Evolutionary conservation across 2,888 invertebrate species (phyloP).

Genomic region (Caenorhabditis sp.): DNA sequence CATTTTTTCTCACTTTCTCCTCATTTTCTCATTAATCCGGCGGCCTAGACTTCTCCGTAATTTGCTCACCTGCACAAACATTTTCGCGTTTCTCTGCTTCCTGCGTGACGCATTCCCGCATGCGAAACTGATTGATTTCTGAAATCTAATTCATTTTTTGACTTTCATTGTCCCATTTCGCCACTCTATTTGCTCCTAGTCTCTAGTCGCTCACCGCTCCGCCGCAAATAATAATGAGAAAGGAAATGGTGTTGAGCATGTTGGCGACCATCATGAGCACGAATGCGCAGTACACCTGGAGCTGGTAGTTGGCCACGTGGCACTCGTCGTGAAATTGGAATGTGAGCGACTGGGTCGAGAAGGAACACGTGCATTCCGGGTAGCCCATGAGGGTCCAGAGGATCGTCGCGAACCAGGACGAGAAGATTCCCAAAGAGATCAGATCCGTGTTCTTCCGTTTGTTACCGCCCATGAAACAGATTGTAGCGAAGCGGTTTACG

Average conservation of each 20-base stretch:
- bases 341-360: slow-evolving; percentile 17
- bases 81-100: slow-evolving; percentile 46
- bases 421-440: slow-evolving; percentile 22
- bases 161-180: not conserved
- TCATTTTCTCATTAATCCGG: not conserved
- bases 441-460: slow-evolving; percentile 38
- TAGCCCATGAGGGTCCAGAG: slow-evolving; percentile 39
- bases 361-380: slow-evolving; percentile 43
- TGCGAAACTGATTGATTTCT: slow-evolving; percentile 41
- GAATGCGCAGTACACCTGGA: slow-evolving; percentile 42
- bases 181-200: too few relatives aligned
- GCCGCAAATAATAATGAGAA: slow-evolving; percentile 41
- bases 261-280: slow-evolving; percentile 44
- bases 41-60: not conserved
- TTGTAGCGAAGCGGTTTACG: slow-evolving; percentile 38
- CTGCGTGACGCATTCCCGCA: slow-evolving; percentile 32
- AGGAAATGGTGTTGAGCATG: slow-evolving; percentile 34
- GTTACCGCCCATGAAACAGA: slow-evolving; percentile 26
- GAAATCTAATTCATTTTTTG: slow-evolving; percentile 11
- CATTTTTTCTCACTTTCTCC: not conserved
- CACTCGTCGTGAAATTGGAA: slow-evolving; percentile 26
- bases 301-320: slow-evolving; percentile 39
- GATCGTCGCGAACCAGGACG: slow-evolving; percentile 40
- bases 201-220: slow-evolving; percentile 32
- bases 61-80: slow-evolving; percentile 50